Conservation (phyloP, 2,888 invertebrate species). For the Oasisia sp. region DNA sequence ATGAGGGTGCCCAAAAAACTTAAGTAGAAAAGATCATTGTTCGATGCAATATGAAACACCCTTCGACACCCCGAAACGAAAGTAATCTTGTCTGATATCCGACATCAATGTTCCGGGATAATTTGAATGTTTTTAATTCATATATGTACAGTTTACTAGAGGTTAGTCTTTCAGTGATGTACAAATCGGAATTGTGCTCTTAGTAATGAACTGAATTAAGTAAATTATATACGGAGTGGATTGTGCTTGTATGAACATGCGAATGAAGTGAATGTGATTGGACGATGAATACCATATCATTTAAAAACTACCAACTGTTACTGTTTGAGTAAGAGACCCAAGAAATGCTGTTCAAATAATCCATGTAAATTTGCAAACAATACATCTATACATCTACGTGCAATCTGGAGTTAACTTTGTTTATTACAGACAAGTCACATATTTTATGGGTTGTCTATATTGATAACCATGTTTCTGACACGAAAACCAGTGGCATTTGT, state of each 20-base stretch:
- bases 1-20: too few species aligned
- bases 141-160: background rate
- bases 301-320: background rate
- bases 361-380: background rate
- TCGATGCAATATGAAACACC: too few species aligned
- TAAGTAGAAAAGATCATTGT: too few species aligned
- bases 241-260: background rate
- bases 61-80: too few species aligned
- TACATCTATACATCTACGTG: background rate
- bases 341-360: background rate
- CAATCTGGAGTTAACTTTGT: background rate
- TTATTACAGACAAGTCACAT: background rate
- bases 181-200: conserved; percentile 8
- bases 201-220: conserved; percentile 19
- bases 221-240: conserved; percentile 21
- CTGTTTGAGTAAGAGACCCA: background rate
- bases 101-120: too few species aligned
- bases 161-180: conserved; percentile 7
- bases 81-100: too few species aligned
- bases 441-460: too few species aligned
- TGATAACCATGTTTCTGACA: too few species aligned
- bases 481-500: too few species aligned
- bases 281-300: background rate
- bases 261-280: background rate
- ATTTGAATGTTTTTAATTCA: background rate